Evolutionary conservation across 2,113 vertebrate genomes (phyloP).

Genomic region (Naja naja): DNA sequence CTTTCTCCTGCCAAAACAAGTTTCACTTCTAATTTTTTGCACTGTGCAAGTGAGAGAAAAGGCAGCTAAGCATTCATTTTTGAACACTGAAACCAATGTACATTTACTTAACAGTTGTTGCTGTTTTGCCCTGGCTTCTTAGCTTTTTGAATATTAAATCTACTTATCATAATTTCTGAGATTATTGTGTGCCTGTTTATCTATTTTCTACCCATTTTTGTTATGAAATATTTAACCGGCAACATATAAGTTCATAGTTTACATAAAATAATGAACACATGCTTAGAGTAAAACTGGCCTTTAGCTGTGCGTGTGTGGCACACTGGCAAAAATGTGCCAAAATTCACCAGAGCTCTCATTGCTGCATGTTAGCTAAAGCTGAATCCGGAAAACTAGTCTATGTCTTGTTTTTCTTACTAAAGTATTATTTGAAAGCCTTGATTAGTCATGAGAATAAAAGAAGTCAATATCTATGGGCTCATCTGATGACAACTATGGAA

Average conservation of each 20-base stretch:
- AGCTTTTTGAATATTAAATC: neutral
- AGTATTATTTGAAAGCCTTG: neutral
- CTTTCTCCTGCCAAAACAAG: neutral
- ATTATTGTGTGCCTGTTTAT: neutral
- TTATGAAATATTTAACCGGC: neutral
- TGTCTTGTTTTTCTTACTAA: neutral
- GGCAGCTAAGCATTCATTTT: neutral
- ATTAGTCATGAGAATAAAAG: neutral
- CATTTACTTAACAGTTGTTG: neutral
- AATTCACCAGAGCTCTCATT: neutral
- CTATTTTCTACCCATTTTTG: neutral
- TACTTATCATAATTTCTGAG: neutral
- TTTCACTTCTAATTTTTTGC: neutral
- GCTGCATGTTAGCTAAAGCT: neutral
- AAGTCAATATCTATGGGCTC: neutral
- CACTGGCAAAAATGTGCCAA: neutral
- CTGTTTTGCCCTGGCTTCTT: neutral
- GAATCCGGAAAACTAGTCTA: neutral
- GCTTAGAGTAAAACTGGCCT: neutral
- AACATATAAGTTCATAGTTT: neutral
- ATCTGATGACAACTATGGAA: neutral
- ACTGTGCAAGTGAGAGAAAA: neutral
- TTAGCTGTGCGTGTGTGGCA: neutral
- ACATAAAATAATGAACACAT: neutral
- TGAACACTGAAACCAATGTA: neutral